Percentiles rank a stretch among this genome's conserved stretches.
Conservation (phyloP, 2,113 vertebrate species). For the Sceloporus undulatus region DNA sequence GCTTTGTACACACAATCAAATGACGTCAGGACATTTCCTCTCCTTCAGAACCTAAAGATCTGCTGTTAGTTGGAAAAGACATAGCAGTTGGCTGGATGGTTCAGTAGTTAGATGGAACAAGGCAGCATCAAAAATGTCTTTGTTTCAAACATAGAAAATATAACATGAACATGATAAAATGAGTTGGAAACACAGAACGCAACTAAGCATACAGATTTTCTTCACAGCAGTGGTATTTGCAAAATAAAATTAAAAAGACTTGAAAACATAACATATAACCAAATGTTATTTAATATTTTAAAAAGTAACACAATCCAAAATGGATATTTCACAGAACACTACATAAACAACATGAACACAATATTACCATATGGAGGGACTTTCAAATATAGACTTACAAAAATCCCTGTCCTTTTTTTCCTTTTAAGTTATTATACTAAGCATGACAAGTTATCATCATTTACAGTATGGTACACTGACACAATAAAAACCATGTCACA, state of each 20-base stretch:
- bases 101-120: not conserved
- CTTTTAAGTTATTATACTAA: slow-evolving; percentile 95
- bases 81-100: not conserved
- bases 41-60: not conserved
- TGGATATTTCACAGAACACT: slow-evolving; percentile 96
- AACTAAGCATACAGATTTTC: slow-evolving; percentile 31
- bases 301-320: slow-evolving; percentile 99
- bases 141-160: slow-evolving; percentile 31
- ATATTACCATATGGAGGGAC: slow-evolving; percentile 96
- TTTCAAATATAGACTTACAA: slow-evolving; percentile 98
- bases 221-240: slow-evolving; percentile 49
- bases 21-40: not conserved
- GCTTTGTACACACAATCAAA: not conserved
- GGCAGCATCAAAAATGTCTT: not conserved
- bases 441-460: slow-evolving; percentile 98
- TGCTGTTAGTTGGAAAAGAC: not conserved
- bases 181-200: slow-evolving; percentile 39
- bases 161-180: slow-evolving; percentile 35
- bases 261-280: slow-evolving; percentile 82
- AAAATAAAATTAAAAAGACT: slow-evolving; percentile 79
- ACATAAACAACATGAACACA: slow-evolving; percentile 96
- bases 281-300: slow-evolving; percentile 99
- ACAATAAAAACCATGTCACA: slow-evolving; percentile 97
- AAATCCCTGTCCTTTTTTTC: slow-evolving; percentile 91
- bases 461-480: slow-evolving; percentile 97